Evolutionary conservation across 2,113 vertebrate genomes (phyloP), one percentile per base, ranked within the genome.

Genomic region (Crotalus viridis): DNA sequence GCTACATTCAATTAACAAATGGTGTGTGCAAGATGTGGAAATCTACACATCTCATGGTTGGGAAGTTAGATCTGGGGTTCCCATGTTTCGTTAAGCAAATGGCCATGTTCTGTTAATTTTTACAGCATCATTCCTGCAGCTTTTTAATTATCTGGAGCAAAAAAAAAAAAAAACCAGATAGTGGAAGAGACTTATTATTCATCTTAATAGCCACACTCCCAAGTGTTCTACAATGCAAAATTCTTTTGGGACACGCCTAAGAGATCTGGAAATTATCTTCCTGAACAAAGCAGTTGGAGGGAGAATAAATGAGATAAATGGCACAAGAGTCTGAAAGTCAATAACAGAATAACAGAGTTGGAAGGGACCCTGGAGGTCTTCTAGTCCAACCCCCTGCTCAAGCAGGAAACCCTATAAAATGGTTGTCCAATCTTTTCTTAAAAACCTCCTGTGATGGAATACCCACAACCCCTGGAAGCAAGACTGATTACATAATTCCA

Each of bases 31-130:
- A 89, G 92, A 94, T 95, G 93, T 86, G 89, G 92, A 43, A 43
- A 88, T 12, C 46, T 92, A 74, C 51, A 90, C 93, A 88, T 89
- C 88, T 94, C 94, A 74, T 86, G 85, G 85, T 48, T 90, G 19
- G 57, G 88, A 91, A 94, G 91, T 95, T 91, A 95, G 92, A 92
- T 94, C 94, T 93, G 92, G 59, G 51, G 89, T 94, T 91, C 91
- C 54, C 93, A 90, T 48, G 57, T 91, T 89, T 89, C 61, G 89
- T 61, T 90, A 86, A 92, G 74, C 51, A 74, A 74, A 89, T 86
- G 92, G 59, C 95, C 91, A 92, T 91, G 69, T 19, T n/a, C 69
- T 74, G 69, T 39, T 74, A 74, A 95, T 93, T 96, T 95, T 92
- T 90, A 94, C 87, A 87, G 69, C 89, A 91, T 89, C 93, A 93